A percentile compares a stretch with the other conserved stretches of the same genome.
These are phyloP conservation scores for Xenopus petersii DNA, from an alignment of 2,797 vertebrate species.

Conservation along the genomic window DNA sequence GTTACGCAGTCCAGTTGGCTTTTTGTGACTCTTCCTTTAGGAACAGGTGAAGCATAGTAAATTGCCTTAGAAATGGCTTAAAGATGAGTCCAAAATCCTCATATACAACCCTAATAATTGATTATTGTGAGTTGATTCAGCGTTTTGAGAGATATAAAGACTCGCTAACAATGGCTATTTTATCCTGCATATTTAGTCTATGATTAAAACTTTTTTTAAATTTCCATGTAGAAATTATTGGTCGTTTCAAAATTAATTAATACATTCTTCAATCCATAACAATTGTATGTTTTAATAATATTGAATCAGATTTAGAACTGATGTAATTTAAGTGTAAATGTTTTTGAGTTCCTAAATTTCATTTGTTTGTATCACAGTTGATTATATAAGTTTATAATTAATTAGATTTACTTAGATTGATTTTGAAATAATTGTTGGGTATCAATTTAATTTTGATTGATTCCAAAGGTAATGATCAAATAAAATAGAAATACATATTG, in stretches of 20 bases:
- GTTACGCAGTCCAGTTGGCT: conserved; percentile 47
- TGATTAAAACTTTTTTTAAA: conserved; percentile 7
- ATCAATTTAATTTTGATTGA: too few relatives aligned
- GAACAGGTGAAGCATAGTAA: conserved; percentile 49
- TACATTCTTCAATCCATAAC: too few relatives aligned
- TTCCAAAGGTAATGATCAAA: too few relatives aligned
- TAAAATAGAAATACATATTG: too few relatives aligned
- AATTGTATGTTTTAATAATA: too few relatives aligned
- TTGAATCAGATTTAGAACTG: too few relatives aligned
- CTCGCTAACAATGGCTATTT: conserved; percentile 25
- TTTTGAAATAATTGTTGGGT: too few relatives aligned
- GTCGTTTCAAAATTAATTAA: not conserved
- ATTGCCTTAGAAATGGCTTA: conserved; percentile 40
- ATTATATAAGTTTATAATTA: too few relatives aligned
- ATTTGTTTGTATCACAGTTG: too few relatives aligned
- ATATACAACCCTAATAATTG: conserved; percentile 36
- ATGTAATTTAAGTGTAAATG: too few relatives aligned
- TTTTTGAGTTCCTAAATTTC: too few relatives aligned
- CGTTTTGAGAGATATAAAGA: conserved; percentile 21
- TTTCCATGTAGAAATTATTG: not conserved
- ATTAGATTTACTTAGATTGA: too few relatives aligned
- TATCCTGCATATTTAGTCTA: not conserved
- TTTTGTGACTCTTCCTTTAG: conserved; percentile 42
- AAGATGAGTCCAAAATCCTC: conserved; percentile 42
- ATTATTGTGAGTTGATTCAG: conserved; percentile 45